Percentiles rank a stretch among this genome's conserved stretches.
phyloP scores from a whole-genome alignment of 2,113 vertebrate genomes.

The Lonchura striata region DNA sequence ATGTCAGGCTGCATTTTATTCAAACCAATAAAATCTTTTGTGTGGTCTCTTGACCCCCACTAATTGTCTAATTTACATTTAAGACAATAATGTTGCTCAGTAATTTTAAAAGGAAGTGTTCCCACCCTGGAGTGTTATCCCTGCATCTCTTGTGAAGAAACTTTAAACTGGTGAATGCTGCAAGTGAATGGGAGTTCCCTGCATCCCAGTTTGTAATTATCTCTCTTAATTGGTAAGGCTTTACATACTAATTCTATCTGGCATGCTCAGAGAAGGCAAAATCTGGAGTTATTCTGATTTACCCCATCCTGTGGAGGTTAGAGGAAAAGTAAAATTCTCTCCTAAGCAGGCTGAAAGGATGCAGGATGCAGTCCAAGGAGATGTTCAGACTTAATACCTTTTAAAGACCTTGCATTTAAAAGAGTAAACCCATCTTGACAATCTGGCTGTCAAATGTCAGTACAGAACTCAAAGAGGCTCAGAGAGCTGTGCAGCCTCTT shows the following conservation, averaged over 20 bases:
- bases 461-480: not conserved
- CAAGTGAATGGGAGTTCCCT: constrained; percentile 18
- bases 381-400: not conserved
- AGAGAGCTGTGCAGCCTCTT: not conserved
- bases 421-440: not conserved
- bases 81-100: constrained; percentile 42
- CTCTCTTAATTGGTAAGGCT: constrained; percentile 24
- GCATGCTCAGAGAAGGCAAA: not conserved
- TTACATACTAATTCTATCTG: constrained; percentile 24
- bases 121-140: not conserved
- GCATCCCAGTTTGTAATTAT: not conserved
- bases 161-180: constrained; percentile 25
- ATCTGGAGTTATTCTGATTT: not conserved
- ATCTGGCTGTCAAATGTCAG: not conserved
- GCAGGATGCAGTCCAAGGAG: not conserved
- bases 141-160: constrained; percentile 31
- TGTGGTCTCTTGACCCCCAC: constrained; percentile 36
- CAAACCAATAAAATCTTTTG: constrained; percentile 60
- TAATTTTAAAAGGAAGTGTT: constrained; percentile 49
- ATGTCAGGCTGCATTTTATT: constrained; percentile 54
- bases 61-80: constrained; percentile 57
- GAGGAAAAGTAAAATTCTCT: not conserved
- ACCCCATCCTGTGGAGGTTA: not conserved
- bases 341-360: not conserved
- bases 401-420: not conserved